Evolutionary conservation across 2,797 vertebrate species (phyloP).

Genomic region (Pteronotus mesoamericanus): DNA sequence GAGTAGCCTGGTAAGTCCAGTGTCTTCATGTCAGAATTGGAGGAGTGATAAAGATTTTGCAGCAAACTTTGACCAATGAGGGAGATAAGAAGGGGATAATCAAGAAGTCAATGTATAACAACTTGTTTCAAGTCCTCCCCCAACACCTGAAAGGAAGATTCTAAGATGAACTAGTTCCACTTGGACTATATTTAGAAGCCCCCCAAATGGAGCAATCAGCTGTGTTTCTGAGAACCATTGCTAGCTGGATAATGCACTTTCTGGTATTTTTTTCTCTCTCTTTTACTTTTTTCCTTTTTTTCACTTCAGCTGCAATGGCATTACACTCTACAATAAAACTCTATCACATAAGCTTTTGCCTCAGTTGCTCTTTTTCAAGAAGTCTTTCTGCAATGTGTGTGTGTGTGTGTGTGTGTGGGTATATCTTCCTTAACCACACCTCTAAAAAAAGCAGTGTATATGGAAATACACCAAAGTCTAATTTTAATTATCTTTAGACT

Average conservation of each 20-base stretch:
- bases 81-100: neutral
- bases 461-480: neutral
- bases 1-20: fast-evolving
- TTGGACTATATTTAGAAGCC: neutral
- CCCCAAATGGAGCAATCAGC: neutral
- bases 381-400: neutral
- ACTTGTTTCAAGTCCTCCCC: neutral
- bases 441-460: neutral
- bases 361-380: neutral
- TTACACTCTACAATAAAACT: neutral
- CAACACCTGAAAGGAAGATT: neutral
- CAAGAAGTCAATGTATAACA: neutral
- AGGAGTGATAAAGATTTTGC: neutral
- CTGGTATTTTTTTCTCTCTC: neutral
- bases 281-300: neutral
- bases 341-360: neutral
- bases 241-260: neutral
- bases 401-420: too few species aligned
- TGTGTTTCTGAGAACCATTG: neutral
- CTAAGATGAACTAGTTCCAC: neutral
- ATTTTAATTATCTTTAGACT: neutral
- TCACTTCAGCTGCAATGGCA: neutral
- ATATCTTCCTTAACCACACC: neutral
- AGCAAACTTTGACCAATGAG: neutral
- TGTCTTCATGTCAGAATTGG: neutral